phyloP scores from a whole-genome alignment of 2,113 vertebrate species.

The Cyanoramphus novaezelandiae region DNA sequence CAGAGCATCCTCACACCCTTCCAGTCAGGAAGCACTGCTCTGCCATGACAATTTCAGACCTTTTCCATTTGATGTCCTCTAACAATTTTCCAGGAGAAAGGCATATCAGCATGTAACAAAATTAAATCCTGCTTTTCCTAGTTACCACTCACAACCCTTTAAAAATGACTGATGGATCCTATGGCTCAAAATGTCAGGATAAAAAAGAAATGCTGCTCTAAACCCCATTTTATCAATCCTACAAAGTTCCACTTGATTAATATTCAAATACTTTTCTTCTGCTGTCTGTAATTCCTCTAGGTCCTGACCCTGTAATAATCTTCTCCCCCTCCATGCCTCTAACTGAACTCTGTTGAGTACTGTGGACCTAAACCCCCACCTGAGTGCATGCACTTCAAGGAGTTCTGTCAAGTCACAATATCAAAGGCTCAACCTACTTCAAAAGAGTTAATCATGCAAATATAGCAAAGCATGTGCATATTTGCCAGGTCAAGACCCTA shows the following conservation, averaged over 20 bases:
- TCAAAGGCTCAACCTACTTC: constrained; percentile 47
- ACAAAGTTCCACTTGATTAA: neutral
- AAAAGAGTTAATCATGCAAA: constrained; percentile 56
- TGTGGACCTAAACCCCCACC: neutral
- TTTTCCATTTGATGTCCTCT: neutral
- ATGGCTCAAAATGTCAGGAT: neutral
- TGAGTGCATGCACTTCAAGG: constrained; percentile 14
- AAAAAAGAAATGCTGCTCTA: neutral
- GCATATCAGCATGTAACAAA: neutral
- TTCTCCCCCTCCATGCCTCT: neutral
- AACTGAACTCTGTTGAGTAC: neutral
- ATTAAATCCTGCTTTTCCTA: neutral
- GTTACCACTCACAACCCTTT: neutral
- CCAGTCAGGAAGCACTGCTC: neutral
- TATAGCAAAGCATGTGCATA: constrained; percentile 21
- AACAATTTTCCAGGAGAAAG: neutral
- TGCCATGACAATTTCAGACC: neutral
- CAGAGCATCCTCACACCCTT: neutral
- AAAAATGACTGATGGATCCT: neutral
- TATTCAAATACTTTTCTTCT: neutral
- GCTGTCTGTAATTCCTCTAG: neutral
- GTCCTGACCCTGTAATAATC: neutral
- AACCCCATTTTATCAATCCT: neutral
- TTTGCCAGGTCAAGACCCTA: constrained; percentile 44
- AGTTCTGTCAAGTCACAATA: constrained; percentile 41